These are phyloP conservation scores for Xanthia icteritia DNA, from an alignment of 2,888 invertebrate species.

Conservation along the genomic window DNA sequence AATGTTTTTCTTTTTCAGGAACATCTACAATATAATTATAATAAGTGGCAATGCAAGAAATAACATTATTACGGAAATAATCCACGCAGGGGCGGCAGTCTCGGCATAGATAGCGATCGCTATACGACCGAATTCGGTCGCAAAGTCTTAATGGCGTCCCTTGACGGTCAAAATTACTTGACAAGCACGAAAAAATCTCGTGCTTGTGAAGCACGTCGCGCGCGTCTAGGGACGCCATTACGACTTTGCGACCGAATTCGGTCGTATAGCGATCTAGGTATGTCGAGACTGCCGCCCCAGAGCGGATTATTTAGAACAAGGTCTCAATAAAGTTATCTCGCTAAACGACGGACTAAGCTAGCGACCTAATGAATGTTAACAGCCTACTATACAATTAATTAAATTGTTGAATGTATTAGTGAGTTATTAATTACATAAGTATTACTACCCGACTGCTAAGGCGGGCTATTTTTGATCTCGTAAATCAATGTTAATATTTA, in stretches of 20 bases:
- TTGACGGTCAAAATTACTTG: no score
- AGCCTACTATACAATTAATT: slow-evolving; percentile 13
- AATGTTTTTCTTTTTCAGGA: slow-evolving; percentile 13
- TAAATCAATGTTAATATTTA: slow-evolving; percentile 8
- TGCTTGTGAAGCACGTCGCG: no score
- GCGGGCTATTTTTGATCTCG: slow-evolving; percentile 4
- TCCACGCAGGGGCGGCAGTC: no score
- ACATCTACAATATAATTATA: background rate
- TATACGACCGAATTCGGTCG: no score
- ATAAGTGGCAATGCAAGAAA: background rate
- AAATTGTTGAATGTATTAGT: slow-evolving; percentile 20
- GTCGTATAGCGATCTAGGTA: no score
- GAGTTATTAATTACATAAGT: background rate
- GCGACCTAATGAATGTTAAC: slow-evolving; percentile 15
- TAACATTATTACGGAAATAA: background rate
- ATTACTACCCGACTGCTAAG: background rate
- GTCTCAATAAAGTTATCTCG: slow-evolving; percentile 12
- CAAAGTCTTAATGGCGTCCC: no score
- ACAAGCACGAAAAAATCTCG: no score
- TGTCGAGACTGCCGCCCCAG: no score
- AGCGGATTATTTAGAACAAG: background rate
- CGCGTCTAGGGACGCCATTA: no score
- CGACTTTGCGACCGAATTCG: no score
- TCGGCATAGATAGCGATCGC: no score
- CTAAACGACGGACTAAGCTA: slow-evolving; percentile 12